A percentile compares a stretch with the other conserved stretches of the same genome.
These are phyloP conservation scores for Pseudonaja textilis DNA, from an alignment of 2,113 vertebrate genomes.

Conservation along the genomic window DNA sequence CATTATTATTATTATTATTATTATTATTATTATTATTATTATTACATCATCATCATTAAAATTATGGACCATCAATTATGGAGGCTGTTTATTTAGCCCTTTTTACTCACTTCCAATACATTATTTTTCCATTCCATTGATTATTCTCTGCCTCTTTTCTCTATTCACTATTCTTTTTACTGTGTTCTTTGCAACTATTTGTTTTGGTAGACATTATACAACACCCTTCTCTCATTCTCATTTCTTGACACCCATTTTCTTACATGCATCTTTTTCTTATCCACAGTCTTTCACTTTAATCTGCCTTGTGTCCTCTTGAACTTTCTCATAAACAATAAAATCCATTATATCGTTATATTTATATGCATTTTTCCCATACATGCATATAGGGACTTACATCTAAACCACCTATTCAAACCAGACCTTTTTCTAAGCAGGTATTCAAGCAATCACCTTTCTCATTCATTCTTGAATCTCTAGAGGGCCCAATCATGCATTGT, in stretches of 20 bases:
- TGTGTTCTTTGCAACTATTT: background rate
- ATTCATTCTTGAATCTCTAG: background rate
- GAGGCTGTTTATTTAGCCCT: background rate
- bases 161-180: background rate
- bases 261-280: background rate
- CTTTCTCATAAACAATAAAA: background rate
- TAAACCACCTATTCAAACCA: background rate
- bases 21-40: too few relatives aligned
- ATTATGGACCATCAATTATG: background rate
- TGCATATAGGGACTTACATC: background rate
- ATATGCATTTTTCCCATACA: background rate
- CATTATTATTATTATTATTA: too few relatives aligned
- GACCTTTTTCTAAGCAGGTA: background rate
- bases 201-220: background rate
- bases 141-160: background rate
- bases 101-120: background rate
- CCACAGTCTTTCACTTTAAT: background rate
- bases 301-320: background rate
- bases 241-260: background rate
- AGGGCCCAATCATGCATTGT: background rate
- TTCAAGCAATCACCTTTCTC: background rate
- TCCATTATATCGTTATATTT: background rate
- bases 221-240: background rate
- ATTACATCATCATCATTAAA: background rate
- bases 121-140: background rate